Conservation (phyloP, 2,888 invertebrate species). For the Cephus pygmeus region DNA sequence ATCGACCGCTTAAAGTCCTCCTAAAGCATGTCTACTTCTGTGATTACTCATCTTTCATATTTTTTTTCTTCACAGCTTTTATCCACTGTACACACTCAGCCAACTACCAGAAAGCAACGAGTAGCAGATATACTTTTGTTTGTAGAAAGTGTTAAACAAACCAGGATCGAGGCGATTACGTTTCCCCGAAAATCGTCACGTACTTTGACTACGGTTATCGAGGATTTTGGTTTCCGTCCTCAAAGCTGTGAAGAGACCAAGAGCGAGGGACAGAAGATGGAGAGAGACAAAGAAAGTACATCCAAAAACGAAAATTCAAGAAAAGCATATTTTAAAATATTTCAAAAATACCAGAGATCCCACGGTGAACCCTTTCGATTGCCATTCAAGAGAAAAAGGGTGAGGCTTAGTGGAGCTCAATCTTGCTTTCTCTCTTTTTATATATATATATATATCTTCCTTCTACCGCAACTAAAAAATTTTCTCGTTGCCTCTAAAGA, state of each 20-base stretch:
- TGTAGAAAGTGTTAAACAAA: conserved; percentile 7
- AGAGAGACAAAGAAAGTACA: background rate
- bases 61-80: background rate
- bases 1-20: background rate
- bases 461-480: background rate
- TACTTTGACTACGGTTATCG: background rate
- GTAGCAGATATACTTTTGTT: background rate
- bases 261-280: background rate
- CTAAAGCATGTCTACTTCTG: background rate
- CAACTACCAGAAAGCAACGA: background rate
- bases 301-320: background rate
- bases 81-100: background rate
- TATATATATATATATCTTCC: background rate
- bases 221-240: background rate
- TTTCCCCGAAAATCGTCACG: background rate
- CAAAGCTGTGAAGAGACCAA: background rate
- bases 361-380: background rate
- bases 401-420: background rate
- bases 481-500: background rate
- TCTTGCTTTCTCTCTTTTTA: conserved; percentile 15
- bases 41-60: background rate
- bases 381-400: background rate
- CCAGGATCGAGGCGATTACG: background rate
- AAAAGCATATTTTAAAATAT: background rate
- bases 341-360: background rate